Evolutionary conservation across 2,113 vertebrate genomes (phyloP), one percentile per base, ranked within the genome.

Genomic region (Pampusana beccarii): DNA sequence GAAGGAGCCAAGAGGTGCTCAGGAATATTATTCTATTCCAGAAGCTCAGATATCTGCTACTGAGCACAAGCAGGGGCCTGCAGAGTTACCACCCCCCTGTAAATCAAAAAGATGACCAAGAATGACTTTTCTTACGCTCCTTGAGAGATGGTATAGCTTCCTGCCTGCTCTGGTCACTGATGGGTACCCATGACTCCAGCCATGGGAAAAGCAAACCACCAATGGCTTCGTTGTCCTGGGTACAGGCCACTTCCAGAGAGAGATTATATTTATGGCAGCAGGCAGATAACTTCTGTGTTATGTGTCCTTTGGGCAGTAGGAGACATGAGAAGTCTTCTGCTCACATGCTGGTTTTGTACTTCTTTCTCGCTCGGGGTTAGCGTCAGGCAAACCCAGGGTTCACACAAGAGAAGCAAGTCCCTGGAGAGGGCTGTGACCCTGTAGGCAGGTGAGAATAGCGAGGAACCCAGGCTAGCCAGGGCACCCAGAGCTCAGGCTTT

Each of bases 1-100:
- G 66, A 82, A 83, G 40, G 34, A 89, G 72, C 33, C 61, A 73
- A 80, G 61, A 73, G 38, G 53, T 1, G 1, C 70, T 79, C 17
- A 64, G 75, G 91, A 97, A 91, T 95, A 98, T 97, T 98, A 98
- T 97, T 97, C 93, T 98, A 96, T 96, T 79, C 34, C 65, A 90
- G 77, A 51, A 88, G 51, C 36, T 91, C 58, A 48, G 33, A 36
- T 89, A 16, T 38, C 66, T 87, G 36, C 48, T 78, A 25, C 20
- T 65, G 33, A 71, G 42, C 54, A 60, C 5, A 4, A 83, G 74
- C 15, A 36, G 31, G 9, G 19, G 2, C n/a, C 54, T 70, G 34
- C 11, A 73, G 53, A 73, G 38, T n/a, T 83, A 60, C 33, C 13
- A 71, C 25, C 4, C 9, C 11, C 8, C 44, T 38, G 18, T 65